Evolutionary conservation across 2,888 invertebrate species (phyloP).

Genomic region (Torymus texanus): DNA sequence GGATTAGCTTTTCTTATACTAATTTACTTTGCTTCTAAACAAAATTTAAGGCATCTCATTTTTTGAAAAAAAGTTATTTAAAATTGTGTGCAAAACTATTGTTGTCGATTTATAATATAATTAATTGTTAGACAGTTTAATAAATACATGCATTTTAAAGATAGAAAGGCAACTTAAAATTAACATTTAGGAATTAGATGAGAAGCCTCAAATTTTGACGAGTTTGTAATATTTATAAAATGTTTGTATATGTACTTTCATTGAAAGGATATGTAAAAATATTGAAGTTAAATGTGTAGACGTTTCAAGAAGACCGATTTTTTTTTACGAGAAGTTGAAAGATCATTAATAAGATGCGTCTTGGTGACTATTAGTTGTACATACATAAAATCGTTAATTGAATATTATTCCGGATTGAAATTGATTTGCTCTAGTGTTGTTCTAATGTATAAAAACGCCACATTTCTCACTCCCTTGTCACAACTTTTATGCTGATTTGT

Average conservation of each 20-base stretch:
- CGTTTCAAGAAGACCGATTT: conserved; percentile 29
- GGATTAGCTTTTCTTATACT: conserved; percentile 39
- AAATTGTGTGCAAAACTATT: neutral
- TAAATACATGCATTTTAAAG: conserved; percentile 42
- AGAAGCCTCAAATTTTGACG: conserved; percentile 51
- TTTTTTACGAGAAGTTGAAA: conserved; percentile 43
- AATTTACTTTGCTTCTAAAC: conserved; percentile 46
- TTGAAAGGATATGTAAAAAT: conserved; percentile 38
- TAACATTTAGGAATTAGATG: neutral
- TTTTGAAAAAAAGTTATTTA: conserved; percentile 20
- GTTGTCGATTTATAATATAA: neutral
- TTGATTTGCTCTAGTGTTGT: conserved; percentile 50
- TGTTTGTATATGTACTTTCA: conserved; percentile 48
- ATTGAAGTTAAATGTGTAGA: conserved; percentile 35
- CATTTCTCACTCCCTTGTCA: conserved; percentile 42
- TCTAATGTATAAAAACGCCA: conserved; percentile 42
- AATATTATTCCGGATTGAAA: conserved; percentile 48
- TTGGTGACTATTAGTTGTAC: conserved; percentile 44
- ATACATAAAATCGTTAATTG: conserved; percentile 47
- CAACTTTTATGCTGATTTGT: conserved; percentile 51
- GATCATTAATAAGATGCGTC: conserved; percentile 33
- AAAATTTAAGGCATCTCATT: conserved; percentile 53
- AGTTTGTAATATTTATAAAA: conserved; percentile 37
- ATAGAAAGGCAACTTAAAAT: neutral
- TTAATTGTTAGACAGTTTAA: conserved; percentile 6